Percentiles rank a stretch among this genome's conserved stretches.
phyloP scores from a whole-genome alignment of 2,888 invertebrate genomes.

The Chaetogeoica ovagalla region DNA sequence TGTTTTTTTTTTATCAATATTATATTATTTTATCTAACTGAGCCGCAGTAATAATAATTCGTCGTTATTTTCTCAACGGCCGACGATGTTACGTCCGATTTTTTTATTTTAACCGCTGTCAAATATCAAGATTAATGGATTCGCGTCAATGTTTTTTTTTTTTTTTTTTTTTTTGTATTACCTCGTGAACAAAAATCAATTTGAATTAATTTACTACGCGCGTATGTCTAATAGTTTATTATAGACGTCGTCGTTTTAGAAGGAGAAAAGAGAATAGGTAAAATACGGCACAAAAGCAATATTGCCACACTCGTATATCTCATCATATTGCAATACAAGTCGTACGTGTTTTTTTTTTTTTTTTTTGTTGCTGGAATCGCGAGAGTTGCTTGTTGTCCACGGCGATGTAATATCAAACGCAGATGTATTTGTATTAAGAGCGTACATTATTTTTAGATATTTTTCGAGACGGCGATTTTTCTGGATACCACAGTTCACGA shows the following conservation, averaged over 20 bases:
- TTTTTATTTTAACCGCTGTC: slow-evolving; percentile 33
- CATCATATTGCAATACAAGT: too few species aligned
- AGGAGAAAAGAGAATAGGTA: too few species aligned
- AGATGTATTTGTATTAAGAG: neutral
- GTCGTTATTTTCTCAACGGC: neutral
- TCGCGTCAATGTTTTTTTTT: neutral
- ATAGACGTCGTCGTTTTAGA: neutral
- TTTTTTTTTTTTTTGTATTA: neutral
- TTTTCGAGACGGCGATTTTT: neutral
- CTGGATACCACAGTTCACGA: neutral
- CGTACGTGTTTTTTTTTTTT: too few species aligned
- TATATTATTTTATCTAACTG: neutral
- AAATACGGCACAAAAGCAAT: neutral
- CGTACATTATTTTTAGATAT: neutral
- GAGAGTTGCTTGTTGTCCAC: neutral
- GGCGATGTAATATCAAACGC: neutral
- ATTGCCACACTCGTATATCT: too few species aligned
- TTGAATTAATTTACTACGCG: slow-evolving; percentile 4
- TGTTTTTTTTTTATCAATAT: neutral
- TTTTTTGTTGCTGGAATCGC: neutral
- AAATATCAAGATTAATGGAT: slow-evolving; percentile 16
- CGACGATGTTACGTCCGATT: neutral
- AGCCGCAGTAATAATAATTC: neutral
- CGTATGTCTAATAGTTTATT: neutral
- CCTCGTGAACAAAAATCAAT: slow-evolving; percentile 1